A percentile compares a stretch with the other conserved stretches of the same genome.
Conservation (phyloP, 37 sponge, comb jelly and placozoan genomes). For the Cliona cf. orientalis region DNA sequence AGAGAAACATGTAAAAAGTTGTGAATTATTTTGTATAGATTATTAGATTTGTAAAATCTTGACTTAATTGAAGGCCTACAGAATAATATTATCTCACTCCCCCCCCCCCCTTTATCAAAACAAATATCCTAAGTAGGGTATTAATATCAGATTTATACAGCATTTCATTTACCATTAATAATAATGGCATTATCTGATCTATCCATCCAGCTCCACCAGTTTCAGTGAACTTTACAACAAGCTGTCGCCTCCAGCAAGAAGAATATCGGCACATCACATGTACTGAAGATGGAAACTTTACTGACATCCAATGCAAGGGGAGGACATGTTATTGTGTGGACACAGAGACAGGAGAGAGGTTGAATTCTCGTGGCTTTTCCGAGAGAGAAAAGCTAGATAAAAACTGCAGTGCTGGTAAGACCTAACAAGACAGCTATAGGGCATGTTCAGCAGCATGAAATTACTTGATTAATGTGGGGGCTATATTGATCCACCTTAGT, state of each 20-base stretch:
- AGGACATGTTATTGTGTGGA: conserved; percentile 15
- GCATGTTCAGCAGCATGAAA: no score
- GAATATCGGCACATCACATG: conserved; percentile 2
- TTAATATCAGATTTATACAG: no score
- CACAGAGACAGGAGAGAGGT: background rate
- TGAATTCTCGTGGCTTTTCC: background rate
- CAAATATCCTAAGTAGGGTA: no score
- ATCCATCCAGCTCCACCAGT: conserved; percentile 3
- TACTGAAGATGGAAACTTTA: conserved; percentile 12
- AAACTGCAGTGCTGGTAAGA: background rate
- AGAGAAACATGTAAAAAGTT: no score
- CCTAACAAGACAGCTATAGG: background rate
- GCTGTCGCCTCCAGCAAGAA: background rate
- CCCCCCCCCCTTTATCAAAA: no score
- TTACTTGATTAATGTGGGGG: background rate
- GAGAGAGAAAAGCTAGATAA: background rate
- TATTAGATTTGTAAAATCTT: no score
- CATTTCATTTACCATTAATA: no score
- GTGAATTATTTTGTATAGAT: no score
- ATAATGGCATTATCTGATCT: no score
- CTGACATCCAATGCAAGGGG: background rate
- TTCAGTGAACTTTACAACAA: background rate
- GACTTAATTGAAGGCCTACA: no score
- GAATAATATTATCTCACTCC: no score
- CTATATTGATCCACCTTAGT: no score